Evolutionary conservation across 2,888 invertebrate genomes (phyloP), one percentile per base, ranked within the genome.

Genomic region (Lepidochrysops patricia): DNA sequence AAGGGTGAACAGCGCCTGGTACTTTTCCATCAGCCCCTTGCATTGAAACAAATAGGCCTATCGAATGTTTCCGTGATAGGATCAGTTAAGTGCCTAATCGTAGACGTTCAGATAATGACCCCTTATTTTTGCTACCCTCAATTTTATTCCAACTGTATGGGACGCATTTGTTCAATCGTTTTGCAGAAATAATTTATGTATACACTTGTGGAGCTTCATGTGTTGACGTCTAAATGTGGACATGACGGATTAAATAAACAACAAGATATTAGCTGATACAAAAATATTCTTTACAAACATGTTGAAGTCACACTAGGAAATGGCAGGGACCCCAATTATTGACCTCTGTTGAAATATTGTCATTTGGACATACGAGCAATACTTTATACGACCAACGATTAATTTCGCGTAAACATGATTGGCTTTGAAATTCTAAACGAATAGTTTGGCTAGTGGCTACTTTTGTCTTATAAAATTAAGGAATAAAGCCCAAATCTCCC

Each of bases 291-390:
- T 50, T 50, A 26, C 26, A 26, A 50, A 15, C 26, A 26, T n/a
- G n/a, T n/a, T n/a, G n/a, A n/a, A 50, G 50, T 26, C 50, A 50
- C 50, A 50, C 50, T 26, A 50, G 50, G 26, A 50, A 50, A 50
- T 50, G 13, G n/a, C 26, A 50, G n/a, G 13, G n/a, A 26, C n/a
- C 26, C 26, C 26, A 26, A 5, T 50, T n/a, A n/a, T n/a, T 6
- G 50, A 50, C 50, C 50, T 50, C 50, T 50, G 26, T 50, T 50
- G 26, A 26, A 13, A 26, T 50, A 26, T 50, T 26, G 50, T 50
- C 50, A 25, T 13, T 49, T 50, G 50, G 12, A 26, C 4, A 5
- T 7, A 37, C n/a, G 26, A 50, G 5, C 13, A 7, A 26, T 26
- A 6, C n/a, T n/a, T n/a, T n/a, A n/a, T n/a, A n/a, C n/a, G n/a